Evolutionary conservation across 2,888 invertebrate genomes (phyloP), one percentile per base, ranked within the genome.

Genomic region (Habroteleia sp.): DNA sequence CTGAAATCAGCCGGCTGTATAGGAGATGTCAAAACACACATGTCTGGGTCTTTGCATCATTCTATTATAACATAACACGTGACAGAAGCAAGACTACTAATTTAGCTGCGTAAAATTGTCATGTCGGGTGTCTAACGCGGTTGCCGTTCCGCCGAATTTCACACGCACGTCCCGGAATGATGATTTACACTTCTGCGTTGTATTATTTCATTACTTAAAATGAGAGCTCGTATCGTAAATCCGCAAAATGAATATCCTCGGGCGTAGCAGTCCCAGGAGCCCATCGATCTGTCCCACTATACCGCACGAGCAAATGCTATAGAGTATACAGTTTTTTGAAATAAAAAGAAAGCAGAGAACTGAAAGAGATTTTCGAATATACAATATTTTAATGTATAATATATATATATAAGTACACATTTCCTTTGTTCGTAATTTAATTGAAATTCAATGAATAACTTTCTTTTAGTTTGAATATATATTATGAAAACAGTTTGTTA

Each of bases 181-280:
- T 58, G 69, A 69, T 69, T 48, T 60, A 69, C 50, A n/a, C 41
- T 39, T 25, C 33, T 33, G 35, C 27, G 29, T 52, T 56, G 69
- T 44, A 37, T 65, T 58, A 69, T 69, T 69, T 69, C 69, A 69
- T 69, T 69, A 52, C 50, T 60, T 69, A 46, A 58, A 69, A 60
- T 48, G 69, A 60, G 69, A 25, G 52, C 52, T 69, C 69, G 60
- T 69, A 60, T 52, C 69, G 69, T 69, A 69, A 69, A 69, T 69
- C 50, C 41, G 31, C 50, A 20, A 60, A 69, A 69, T 69, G 56
- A 69, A 69, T 60, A 60, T 52, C 69, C 69, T 42, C 44, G 42
- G 50, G 44, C 66, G 39, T 17, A 41, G 6, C 23, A 11, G 60
- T 69, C 69, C 60, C 69, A 14, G 17, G 69, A 52, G 69, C 20